Percentiles rank a stretch among this genome's conserved stretches.
phyloP scores from a whole-genome alignment of 2,888 invertebrate genomes.

The Buathra laborator region DNA sequence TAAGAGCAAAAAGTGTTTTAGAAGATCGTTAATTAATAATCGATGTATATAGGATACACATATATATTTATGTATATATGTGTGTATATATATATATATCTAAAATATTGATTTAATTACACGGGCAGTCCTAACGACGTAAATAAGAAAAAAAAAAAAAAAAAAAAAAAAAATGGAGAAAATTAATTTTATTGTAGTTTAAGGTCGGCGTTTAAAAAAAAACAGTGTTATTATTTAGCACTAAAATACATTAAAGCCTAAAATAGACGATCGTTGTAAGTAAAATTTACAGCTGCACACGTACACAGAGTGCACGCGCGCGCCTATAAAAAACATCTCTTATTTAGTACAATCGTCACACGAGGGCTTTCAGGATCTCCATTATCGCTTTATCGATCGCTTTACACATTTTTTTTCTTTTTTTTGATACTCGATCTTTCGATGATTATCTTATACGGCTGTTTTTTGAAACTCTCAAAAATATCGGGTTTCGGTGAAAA shows the following conservation, averaged over 20 bases:
- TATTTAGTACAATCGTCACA: not conserved
- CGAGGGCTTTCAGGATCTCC: not conserved
- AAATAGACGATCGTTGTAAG: constrained; percentile 48
- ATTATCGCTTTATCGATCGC: not conserved
- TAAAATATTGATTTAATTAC: constrained; percentile 54
- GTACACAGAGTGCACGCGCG: not conserved
- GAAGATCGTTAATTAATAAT: constrained; percentile 64
- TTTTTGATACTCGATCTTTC: too few species aligned
- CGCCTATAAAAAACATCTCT: constrained; percentile 11
- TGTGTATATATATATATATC: constrained; percentile 38
- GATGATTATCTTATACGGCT: too few species aligned
- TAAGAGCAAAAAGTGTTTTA: constrained; percentile 68
- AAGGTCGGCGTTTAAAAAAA: constrained; percentile 74
- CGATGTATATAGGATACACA: constrained; percentile 44
- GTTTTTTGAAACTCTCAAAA: too few species aligned
- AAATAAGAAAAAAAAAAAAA: constrained; percentile 70
- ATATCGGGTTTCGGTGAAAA: too few species aligned
- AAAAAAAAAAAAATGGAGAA: not conserved
- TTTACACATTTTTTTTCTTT: not conserved
- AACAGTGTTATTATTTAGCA: constrained; percentile 52
- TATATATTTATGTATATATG: constrained; percentile 24
- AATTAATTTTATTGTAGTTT: constrained; percentile 70
- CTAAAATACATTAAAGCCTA: constrained; percentile 21
- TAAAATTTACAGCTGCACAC: constrained; percentile 18
- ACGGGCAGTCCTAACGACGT: constrained; percentile 75